These are phyloP conservation scores for Cheirogaleus major DNA, from an alignment of 2,797 vertebrate genomes.

Conservation along the genomic window DNA sequence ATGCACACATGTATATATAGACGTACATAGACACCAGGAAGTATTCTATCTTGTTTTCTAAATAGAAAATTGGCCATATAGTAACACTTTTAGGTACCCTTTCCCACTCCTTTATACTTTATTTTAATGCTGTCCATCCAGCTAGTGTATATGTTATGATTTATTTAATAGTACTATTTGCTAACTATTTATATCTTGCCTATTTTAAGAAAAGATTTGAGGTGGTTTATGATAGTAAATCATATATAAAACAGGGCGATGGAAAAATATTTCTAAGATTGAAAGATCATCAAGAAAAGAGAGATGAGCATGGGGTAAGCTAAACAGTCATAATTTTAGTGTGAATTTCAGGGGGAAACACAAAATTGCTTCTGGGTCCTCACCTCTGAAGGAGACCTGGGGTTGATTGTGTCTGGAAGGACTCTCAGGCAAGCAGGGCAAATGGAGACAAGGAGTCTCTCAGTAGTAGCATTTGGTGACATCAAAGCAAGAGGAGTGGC, in stretches of 20 bases:
- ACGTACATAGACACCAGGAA: neutral
- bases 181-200: neutral
- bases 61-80: neutral
- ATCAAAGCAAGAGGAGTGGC: neutral
- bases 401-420: neutral
- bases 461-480: too few species aligned
- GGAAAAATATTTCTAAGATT: neutral
- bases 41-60: neutral
- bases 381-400: neutral
- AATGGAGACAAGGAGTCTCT: neutral
- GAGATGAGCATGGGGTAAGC: neutral
- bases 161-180: neutral
- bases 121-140: neutral
- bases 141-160: neutral
- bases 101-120: neutral
- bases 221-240: neutral
- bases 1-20: neutral
- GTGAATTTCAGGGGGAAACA: neutral
- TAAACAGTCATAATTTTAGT: neutral
- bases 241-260: neutral
- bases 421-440: neutral
- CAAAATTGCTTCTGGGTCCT: neutral
- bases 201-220: neutral
- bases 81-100: neutral
- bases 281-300: neutral